Conservation (phyloP, 2,113 vertebrate genomes). For the Grantiella picta region DNA sequence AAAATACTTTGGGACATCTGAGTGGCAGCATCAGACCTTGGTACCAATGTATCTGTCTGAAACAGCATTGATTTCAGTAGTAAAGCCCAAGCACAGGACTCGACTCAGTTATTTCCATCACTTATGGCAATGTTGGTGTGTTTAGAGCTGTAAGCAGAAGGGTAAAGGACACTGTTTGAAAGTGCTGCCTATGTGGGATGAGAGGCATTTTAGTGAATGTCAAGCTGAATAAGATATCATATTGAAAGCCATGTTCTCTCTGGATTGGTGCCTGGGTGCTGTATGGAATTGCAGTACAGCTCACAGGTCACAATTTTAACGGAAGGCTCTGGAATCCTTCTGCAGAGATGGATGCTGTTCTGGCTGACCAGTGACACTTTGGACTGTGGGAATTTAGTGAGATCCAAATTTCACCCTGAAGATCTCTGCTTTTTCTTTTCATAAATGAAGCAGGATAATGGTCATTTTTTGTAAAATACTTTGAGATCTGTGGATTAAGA, state of each 20-base stretch:
- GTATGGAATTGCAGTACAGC: background rate
- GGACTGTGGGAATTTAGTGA: background rate
- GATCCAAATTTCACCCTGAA: background rate
- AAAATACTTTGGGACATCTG: background rate
- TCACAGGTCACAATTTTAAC: background rate
- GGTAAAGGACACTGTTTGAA: background rate
- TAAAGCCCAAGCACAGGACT: background rate
- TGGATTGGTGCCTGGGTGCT: background rate
- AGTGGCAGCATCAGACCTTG: background rate
- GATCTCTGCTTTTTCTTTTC: background rate
- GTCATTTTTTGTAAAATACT: constrained; percentile 40
- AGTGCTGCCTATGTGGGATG: background rate
- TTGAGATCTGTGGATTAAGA: constrained; percentile 56
- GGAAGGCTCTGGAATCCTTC: background rate
- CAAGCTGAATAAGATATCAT: background rate
- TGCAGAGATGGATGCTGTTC: background rate
- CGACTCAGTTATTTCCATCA: background rate
- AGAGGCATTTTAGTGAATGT: background rate
- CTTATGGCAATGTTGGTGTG: background rate
- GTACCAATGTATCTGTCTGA: background rate
- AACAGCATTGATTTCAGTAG: background rate
- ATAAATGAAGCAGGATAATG: background rate
- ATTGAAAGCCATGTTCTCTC: background rate
- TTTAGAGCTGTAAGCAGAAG: background rate
- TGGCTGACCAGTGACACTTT: background rate